phyloP scores from a whole-genome alignment of 2,888 invertebrate species.

The Papilio demoleus region DNA sequence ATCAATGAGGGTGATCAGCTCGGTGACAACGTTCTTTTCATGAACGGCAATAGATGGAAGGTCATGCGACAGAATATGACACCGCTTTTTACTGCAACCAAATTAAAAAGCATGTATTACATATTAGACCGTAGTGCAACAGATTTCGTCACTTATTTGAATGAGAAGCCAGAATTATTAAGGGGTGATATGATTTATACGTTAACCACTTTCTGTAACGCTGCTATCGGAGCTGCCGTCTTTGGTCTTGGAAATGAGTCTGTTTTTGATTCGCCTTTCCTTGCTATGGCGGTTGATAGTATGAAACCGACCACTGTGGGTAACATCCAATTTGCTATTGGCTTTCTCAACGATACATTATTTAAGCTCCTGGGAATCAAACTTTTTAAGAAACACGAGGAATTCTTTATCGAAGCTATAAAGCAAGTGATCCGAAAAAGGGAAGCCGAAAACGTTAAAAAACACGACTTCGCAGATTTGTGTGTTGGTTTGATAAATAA shows the following conservation, averaged over 20 bases:
- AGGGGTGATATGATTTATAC: slow-evolving; percentile 37
- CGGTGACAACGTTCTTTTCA: slow-evolving; percentile 43
- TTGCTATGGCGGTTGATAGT: not conserved
- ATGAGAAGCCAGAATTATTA: slow-evolving; percentile 35
- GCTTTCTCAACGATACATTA: slow-evolving; percentile 1
- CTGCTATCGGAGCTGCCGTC: slow-evolving; percentile 43
- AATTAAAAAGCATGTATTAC: slow-evolving; percentile 51
- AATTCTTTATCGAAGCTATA: slow-evolving; percentile 43
- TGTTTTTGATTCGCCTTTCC: slow-evolving; percentile 33
- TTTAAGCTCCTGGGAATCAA: slow-evolving; percentile 19
- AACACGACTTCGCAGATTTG: slow-evolving; percentile 49
- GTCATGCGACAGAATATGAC: slow-evolving; percentile 49
- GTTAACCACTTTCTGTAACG: slow-evolving; percentile 44
- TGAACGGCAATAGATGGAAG: slow-evolving; percentile 47
- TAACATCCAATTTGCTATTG: slow-evolving; percentile 51
- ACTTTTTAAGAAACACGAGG: slow-evolving; percentile 28
- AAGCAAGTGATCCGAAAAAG: slow-evolving; percentile 43
- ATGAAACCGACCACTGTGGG: slow-evolving; percentile 2
- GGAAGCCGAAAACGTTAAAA: slow-evolving; percentile 41
- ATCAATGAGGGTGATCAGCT: slow-evolving; percentile 39
- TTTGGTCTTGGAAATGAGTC: slow-evolving; percentile 31
- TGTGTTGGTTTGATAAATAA: slow-evolving; percentile 44
- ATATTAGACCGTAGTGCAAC: slow-evolving; percentile 46
- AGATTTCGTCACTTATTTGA: slow-evolving; percentile 41
- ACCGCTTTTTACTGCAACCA: slow-evolving; percentile 49